Evolutionary conservation across 2,888 invertebrate species (phyloP).

Genomic region (Reticulitermes lucifugus): DNA sequence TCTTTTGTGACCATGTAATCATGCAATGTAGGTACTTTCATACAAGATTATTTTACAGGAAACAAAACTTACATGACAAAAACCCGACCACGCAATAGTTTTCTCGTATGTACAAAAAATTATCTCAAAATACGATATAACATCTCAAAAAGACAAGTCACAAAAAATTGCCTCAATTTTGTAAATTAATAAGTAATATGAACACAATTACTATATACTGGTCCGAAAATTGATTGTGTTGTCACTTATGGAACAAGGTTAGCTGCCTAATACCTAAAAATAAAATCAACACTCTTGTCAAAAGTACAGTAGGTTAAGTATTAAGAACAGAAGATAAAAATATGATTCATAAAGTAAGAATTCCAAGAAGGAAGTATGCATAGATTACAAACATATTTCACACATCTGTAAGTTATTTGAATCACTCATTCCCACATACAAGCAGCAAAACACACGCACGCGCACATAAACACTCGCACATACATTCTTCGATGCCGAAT

Average conservation of each 20-base stretch:
- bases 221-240: slow-evolving; percentile 47
- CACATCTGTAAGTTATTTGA: slow-evolving; percentile 38
- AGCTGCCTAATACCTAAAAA: slow-evolving; percentile 52
- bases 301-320: slow-evolving; percentile 48
- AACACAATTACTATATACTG: slow-evolving; percentile 50
- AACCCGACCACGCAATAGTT: slow-evolving; percentile 47
- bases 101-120: slow-evolving; percentile 51
- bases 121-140: slow-evolving; percentile 52
- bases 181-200: slow-evolving; percentile 50
- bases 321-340: slow-evolving; percentile 49
- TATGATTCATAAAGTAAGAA: slow-evolving; percentile 47
- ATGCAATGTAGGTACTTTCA: slow-evolving; percentile 46
- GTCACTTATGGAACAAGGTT: slow-evolving; percentile 50
- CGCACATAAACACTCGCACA: slow-evolving; percentile 10
- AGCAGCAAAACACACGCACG: neutral
- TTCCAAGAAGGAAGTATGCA: slow-evolving; percentile 52
- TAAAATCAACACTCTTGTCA: slow-evolving; percentile 49
- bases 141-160: slow-evolving; percentile 51
- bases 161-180: slow-evolving; percentile 44
- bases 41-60: slow-evolving; percentile 52
- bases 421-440: slow-evolving; percentile 12
- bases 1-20: slow-evolving; percentile 47
- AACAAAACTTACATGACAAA: slow-evolving; percentile 48
- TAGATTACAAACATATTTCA: slow-evolving; percentile 51
- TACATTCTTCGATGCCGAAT: slow-evolving; percentile 12